A percentile compares a stretch with the other conserved stretches of the same genome.
Conservation (phyloP, 2,888 invertebrate genomes). For the Eristalis pertinax region DNA sequence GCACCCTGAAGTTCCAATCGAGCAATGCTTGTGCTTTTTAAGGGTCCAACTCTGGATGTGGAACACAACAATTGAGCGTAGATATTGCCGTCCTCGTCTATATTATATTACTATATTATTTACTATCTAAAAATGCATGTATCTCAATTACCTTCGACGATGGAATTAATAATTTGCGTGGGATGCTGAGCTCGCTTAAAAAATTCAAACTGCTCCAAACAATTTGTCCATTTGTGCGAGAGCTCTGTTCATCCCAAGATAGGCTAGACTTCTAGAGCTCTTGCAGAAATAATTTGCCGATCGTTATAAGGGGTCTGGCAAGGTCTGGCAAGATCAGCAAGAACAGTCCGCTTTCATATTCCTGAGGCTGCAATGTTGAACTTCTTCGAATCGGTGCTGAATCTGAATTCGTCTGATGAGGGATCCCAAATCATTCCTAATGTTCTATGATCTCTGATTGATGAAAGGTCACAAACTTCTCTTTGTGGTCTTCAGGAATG, state of each 20-base stretch:
- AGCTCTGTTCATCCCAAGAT: background rate
- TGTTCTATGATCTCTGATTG: constrained; percentile 13
- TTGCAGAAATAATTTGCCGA: constrained; percentile 2
- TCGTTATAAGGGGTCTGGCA: background rate
- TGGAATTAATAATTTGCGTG: background rate
- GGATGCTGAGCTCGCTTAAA: background rate
- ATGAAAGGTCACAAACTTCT: background rate
- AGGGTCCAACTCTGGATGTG: constrained; percentile 3
- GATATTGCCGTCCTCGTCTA: constrained; percentile 1
- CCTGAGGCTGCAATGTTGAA: background rate
- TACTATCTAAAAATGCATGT: constrained; percentile 8
- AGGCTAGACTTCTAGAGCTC: constrained; percentile 19
- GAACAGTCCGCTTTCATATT: constrained; percentile 7
- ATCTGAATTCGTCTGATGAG: background rate
- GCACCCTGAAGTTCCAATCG: no score
- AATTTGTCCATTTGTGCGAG: constrained; percentile 4
- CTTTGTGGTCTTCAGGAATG: background rate
- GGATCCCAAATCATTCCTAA: constrained; percentile 31
- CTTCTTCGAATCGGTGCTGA: constrained; percentile 8
- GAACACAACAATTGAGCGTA: background rate
- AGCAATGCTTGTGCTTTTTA: background rate
- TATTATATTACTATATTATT: constrained; percentile 12
- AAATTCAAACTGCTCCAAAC: background rate
- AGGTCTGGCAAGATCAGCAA: constrained; percentile 11
- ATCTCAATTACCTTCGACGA: constrained; percentile 8